These are phyloP conservation scores for Euzetes globulus DNA, from an alignment of 2,888 invertebrate species.

Conservation along the genomic window DNA sequence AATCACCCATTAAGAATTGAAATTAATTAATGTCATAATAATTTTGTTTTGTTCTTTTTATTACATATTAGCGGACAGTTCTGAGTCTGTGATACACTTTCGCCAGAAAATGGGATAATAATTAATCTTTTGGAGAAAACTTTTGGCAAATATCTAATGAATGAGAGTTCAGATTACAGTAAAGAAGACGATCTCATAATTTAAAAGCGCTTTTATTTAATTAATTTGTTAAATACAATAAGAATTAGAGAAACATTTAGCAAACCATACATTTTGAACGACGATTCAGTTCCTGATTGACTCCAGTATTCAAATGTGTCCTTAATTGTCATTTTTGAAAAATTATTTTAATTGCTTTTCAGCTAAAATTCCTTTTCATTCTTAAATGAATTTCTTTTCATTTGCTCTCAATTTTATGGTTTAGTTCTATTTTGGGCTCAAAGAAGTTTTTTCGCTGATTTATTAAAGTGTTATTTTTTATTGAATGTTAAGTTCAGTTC, in stretches of 20 bases:
- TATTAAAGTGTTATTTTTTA: too few relatives aligned
- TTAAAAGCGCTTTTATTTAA: background rate
- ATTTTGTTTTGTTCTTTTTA: background rate
- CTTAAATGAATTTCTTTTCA: background rate
- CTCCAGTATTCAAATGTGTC: background rate
- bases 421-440: too few relatives aligned
- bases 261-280: background rate
- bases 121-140: background rate
- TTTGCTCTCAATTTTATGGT: background rate
- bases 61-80: background rate
- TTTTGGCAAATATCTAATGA: background rate
- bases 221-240: constrained; percentile 2
- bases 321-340: background rate
- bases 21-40: too few relatives aligned
- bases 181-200: background rate
- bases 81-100: background rate
- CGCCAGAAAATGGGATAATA: background rate
- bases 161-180: background rate
- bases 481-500: too few relatives aligned
- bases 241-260: background rate
- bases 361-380: background rate
- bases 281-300: background rate
- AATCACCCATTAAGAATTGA: background rate
- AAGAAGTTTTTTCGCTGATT: too few relatives aligned
- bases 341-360: background rate